Evolutionary conservation across 2,888 invertebrate genomes (phyloP).

Genomic region (Harmothoe impar): DNA sequence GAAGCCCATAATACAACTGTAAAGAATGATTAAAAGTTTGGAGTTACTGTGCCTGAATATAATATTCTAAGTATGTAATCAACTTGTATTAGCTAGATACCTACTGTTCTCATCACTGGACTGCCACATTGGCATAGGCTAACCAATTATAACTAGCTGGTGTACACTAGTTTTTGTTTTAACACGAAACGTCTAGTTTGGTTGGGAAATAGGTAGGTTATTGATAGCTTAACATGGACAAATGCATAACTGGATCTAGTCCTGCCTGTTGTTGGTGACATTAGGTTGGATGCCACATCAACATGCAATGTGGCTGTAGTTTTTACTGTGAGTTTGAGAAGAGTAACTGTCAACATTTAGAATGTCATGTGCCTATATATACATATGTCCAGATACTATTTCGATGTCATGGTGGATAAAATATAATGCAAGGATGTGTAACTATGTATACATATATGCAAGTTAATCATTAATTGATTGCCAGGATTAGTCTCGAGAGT

Average conservation of each 20-base stretch:
- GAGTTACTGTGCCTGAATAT: neutral
- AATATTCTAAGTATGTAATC: neutral
- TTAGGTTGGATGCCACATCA: neutral
- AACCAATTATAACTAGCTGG: neutral
- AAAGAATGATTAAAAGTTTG: neutral
- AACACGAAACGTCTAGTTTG: neutral
- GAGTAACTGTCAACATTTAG: slow-evolving; percentile 18
- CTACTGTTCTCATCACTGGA: neutral
- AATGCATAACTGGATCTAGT: neutral
- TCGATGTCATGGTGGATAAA: no score
- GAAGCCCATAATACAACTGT: neutral
- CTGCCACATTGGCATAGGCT: neutral
- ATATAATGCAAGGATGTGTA: no score
- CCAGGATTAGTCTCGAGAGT: no score
- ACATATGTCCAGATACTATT: no score
- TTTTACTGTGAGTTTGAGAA: neutral
- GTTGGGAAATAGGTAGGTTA: neutral
- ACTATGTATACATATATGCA: no score
- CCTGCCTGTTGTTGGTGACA: slow-evolving; percentile 31
- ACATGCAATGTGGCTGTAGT: neutral
- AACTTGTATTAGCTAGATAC: neutral
- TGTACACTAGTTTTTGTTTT: neutral
- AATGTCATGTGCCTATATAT: slow-evolving; percentile 10
- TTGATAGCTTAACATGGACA: neutral
- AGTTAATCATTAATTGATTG: no score